Conservation (phyloP, 2,888 invertebrate species). For the Athripsodes cinereus region DNA sequence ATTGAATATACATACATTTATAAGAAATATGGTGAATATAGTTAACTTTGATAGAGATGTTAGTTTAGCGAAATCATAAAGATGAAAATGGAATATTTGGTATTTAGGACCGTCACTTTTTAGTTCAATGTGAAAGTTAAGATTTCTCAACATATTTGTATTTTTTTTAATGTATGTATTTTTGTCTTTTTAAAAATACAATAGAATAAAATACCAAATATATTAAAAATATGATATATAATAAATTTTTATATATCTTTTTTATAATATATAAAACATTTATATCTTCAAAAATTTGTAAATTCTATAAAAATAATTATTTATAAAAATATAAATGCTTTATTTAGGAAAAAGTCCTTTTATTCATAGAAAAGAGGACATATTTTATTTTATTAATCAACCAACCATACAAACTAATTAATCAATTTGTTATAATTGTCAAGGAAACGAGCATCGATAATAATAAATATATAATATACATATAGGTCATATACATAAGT, state of each 20-base stretch:
- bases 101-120: neutral
- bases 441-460: too few species aligned
- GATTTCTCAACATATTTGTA: neutral
- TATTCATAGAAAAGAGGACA: neutral
- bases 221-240: neutral
- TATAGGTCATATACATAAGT: too few species aligned
- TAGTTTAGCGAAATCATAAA: neutral
- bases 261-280: neutral
- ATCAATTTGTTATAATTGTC: too few species aligned
- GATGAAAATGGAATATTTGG: neutral
- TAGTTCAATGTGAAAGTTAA: neutral
- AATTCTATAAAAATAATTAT: conserved; percentile 2
- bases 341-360: conserved; percentile 5
- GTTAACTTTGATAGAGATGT: neutral
- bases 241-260: neutral
- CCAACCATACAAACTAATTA: too few species aligned
- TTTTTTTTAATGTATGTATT: neutral
- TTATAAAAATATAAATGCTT: conserved; percentile 10
- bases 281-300: conserved; percentile 1
- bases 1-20: too few species aligned
- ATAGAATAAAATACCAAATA: neutral
- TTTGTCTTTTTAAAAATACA: neutral
- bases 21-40: too few species aligned
- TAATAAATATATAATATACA: too few species aligned
- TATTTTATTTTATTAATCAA: neutral